Conservation (phyloP, 2,113 vertebrate genomes). For the Catharus fuscescens region DNA sequence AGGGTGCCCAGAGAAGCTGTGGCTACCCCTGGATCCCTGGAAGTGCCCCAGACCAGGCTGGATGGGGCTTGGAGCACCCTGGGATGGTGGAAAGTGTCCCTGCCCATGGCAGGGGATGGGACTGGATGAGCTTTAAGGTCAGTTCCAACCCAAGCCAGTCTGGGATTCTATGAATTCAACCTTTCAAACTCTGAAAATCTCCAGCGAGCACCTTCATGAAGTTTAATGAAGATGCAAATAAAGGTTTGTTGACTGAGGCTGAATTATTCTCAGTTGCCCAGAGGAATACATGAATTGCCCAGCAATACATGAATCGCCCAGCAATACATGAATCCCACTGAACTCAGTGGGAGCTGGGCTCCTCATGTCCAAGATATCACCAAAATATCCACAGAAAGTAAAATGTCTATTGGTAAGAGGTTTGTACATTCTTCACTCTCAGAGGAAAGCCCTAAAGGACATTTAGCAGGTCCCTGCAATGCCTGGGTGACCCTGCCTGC, state of each 20-base stretch:
- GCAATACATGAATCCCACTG: neutral
- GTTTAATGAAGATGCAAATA: neutral
- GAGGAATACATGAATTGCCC: neutral
- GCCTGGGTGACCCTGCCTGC: neutral
- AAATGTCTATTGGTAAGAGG: neutral
- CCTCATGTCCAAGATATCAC: neutral
- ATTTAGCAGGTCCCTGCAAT: neutral
- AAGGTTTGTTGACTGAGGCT: neutral
- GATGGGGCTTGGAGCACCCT: neutral
- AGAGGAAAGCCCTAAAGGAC: neutral
- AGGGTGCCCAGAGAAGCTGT: neutral
- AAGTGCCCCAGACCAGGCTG: neutral
- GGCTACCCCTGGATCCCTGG: neutral
- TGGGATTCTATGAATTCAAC: neutral
- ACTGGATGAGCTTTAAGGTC: neutral
- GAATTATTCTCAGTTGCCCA: neutral
- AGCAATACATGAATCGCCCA: neutral
- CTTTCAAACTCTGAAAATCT: neutral
- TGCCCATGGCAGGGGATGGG: too few species aligned
- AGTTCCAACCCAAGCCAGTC: neutral
- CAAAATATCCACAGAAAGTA: neutral
- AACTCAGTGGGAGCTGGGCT: neutral
- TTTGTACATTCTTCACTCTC: neutral
- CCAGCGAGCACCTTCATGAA: neutral
- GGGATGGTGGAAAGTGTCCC: neutral